phyloP scores from a whole-genome alignment of 2,113 vertebrate species.

The Candoia aspera region DNA sequence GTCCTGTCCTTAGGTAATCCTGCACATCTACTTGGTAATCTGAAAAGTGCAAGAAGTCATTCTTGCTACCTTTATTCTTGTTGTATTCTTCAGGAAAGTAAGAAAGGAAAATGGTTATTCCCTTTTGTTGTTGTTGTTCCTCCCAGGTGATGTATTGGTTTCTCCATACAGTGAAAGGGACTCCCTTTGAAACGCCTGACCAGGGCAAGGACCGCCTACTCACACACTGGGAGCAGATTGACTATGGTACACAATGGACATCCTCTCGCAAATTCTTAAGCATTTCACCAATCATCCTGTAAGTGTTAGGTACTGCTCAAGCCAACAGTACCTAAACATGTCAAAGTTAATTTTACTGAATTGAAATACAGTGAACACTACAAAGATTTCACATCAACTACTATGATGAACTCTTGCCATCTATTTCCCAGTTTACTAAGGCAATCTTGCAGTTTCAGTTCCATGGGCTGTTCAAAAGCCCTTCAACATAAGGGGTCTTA shows the following conservation, averaged over 20 bases:
- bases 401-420: too few species aligned
- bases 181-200: slow-evolving; percentile 92
- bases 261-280: slow-evolving; percentile 93
- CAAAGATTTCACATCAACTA: too few species aligned
- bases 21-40: background rate
- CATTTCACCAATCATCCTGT: slow-evolving; percentile 91
- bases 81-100: background rate
- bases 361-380: too few species aligned
- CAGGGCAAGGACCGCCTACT: slow-evolving; percentile 91
- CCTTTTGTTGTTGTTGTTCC: background rate
- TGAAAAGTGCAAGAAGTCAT: background rate
- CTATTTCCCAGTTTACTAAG: too few species aligned
- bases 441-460: too few species aligned
- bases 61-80: background rate
- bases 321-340: background rate
- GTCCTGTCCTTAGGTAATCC: background rate
- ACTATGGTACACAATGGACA: slow-evolving; percentile 91
- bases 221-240: slow-evolving; percentile 96
- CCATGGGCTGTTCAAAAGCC: too few species aligned
- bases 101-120: background rate
- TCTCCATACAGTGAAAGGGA: slow-evolving; percentile 91
- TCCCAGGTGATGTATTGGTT: slow-evolving; percentile 90
- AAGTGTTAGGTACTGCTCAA: slow-evolving; percentile 60
- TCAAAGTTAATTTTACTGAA: too few species aligned
- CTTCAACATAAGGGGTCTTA: too few species aligned